Percentiles rank a stretch among this genome's conserved stretches.
These are phyloP conservation scores for Graptemys geographica DNA, from an alignment of 2,797 vertebrate genomes.

Conservation along the genomic window DNA sequence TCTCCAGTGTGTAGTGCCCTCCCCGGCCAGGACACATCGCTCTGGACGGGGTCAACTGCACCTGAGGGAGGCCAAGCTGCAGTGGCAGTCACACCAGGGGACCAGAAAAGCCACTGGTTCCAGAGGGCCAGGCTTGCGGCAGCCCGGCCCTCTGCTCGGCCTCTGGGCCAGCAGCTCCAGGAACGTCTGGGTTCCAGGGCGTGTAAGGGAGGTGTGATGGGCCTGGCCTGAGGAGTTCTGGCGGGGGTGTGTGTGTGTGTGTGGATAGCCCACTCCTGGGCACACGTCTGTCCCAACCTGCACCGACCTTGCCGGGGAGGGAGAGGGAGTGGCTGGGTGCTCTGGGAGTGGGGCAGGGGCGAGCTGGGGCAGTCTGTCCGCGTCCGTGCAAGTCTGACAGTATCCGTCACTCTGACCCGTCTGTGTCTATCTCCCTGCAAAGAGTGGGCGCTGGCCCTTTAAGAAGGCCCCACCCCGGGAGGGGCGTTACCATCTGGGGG, in stretches of 20 bases:
- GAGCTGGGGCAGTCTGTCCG: no score
- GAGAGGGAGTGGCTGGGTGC: neutral
- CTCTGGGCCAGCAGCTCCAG: no score
- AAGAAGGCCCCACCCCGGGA: neutral
- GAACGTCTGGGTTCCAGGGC: no score
- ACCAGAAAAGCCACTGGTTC: no score
- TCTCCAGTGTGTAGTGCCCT: no score
- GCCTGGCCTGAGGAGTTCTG: neutral
- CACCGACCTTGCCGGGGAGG: neutral
- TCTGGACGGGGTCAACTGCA: neutral
- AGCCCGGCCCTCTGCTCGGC: no score
- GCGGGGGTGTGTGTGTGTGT: no score
- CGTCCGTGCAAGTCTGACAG: accelerated
- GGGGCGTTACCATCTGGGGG: neutral
- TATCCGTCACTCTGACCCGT: neutral
- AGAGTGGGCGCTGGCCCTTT: neutral
- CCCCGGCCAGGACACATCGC: no score
- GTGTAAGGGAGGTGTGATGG: neutral
- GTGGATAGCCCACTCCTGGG: neutral
- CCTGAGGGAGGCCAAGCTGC: neutral
- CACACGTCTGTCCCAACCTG: neutral
- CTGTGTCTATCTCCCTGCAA: neutral
- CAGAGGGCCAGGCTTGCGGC: neutral
- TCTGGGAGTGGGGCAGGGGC: neutral
- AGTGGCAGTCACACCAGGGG: neutral